phyloP scores from a whole-genome alignment of 2,797 vertebrate genomes.

The Hippocampus kuda region DNA sequence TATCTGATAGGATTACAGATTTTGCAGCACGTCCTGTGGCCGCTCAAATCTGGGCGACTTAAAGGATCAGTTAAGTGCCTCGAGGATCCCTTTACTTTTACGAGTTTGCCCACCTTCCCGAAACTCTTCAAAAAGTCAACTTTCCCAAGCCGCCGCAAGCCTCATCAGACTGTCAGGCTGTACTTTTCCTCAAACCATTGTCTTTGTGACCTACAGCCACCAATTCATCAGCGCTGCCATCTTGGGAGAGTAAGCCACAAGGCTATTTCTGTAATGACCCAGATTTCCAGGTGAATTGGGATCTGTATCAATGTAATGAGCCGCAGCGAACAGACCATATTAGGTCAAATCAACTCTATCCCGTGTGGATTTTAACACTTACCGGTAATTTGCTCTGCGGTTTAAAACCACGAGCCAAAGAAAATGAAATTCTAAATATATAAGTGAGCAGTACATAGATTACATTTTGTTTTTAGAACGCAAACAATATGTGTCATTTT shows the following conservation, averaged over 20 bases:
- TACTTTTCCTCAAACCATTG: conserved; percentile 31
- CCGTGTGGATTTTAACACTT: conserved; percentile 14
- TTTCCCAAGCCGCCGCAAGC: conserved; percentile 9
- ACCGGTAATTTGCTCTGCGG: background rate
- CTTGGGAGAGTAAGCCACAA: conserved; percentile 47
- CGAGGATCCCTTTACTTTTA: conserved; percentile 32
- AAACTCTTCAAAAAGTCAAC: conserved; percentile 33
- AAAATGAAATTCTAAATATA: conserved; percentile 9
- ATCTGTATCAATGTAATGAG: conserved; percentile 51
- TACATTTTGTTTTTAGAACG: conserved; percentile 28
- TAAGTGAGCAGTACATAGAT: conserved; percentile 1
- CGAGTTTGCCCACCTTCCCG: conserved; percentile 41
- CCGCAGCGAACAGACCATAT: conserved; percentile 29
- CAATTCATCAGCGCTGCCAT: conserved; percentile 58
- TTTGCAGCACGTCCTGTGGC: conserved; percentile 39
- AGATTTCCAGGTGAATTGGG: conserved; percentile 61
- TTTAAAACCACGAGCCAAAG: conserved; percentile 15
- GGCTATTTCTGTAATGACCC: conserved; percentile 68
- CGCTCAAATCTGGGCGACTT: conserved; percentile 56
- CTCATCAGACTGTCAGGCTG: conserved; percentile 15
- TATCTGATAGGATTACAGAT: conserved; percentile 47
- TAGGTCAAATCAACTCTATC: conserved; percentile 30
- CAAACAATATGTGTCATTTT: conserved; percentile 57
- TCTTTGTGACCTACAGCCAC: conserved; percentile 63
- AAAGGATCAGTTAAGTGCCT: conserved; percentile 55